Conservation (phyloP, 1,140 invertebrate genomes). For the Aphis gossypii region DNA sequence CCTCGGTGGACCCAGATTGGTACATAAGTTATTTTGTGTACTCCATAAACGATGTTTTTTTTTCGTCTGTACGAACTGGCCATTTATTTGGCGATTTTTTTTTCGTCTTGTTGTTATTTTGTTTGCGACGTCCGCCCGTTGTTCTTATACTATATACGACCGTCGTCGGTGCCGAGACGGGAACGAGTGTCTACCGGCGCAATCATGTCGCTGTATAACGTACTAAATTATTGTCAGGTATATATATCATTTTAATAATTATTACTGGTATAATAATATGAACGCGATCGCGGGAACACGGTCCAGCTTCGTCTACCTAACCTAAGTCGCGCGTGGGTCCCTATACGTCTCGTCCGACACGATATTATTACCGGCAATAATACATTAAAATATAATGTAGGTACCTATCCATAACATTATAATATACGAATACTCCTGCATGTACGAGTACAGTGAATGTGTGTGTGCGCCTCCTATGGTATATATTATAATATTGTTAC, state of each 20-base stretch:
- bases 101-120: not conserved
- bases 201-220: not conserved
- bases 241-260: not conserved
- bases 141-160: not conserved
- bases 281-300: not conserved
- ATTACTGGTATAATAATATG: not conserved
- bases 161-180: not conserved
- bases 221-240: not conserved
- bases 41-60: not conserved
- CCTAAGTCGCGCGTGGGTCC: not conserved
- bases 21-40: not conserved
- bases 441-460: not conserved
- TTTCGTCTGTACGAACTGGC: not conserved
- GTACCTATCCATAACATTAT: not conserved
- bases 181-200: not conserved
- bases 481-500: too few relatives aligned
- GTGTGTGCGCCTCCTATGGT: not conserved
- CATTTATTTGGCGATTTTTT: constrained; percentile 1
- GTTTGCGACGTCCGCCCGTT: too few relatives aligned
- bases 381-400: not conserved
- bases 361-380: not conserved
- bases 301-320: not conserved
- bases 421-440: too few relatives aligned
- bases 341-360: not conserved
- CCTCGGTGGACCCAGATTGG: not conserved